phyloP scores from a whole-genome alignment of 2,797 vertebrate species.

The Lacerta bilineata region DNA sequence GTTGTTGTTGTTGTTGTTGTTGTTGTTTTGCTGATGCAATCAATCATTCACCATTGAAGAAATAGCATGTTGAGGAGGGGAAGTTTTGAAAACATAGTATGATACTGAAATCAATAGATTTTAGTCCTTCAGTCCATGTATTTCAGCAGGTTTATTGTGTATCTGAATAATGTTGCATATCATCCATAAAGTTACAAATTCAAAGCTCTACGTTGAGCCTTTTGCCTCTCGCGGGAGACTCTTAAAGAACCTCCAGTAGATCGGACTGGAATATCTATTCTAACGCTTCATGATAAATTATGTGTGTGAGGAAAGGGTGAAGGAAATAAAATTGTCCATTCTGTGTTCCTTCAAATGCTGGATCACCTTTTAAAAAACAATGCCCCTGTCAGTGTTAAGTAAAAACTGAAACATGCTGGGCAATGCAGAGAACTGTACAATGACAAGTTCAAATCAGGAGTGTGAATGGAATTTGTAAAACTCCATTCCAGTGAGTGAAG shows the following conservation, averaged over 20 bases:
- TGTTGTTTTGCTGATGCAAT: background rate
- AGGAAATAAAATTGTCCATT: background rate
- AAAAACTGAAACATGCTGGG: background rate
- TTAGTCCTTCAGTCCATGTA: too few relatives aligned
- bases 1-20: too few relatives aligned
- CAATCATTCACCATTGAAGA: background rate
- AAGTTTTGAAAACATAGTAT: background rate
- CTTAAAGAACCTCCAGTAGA: background rate
- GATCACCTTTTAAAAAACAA: background rate
- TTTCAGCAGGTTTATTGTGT: too few relatives aligned
- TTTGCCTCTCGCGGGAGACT: background rate
- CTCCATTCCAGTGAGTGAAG: constrained; percentile 30
- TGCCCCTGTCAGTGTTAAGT: background rate
- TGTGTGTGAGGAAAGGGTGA: too few relatives aligned
- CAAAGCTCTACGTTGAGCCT: background rate
- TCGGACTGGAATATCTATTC: background rate
- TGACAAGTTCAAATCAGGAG: background rate
- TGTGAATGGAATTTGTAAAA: constrained; percentile 20
- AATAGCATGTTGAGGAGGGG: background rate
- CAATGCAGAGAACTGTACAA: background rate
- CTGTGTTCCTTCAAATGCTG: background rate
- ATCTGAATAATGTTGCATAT: background rate
- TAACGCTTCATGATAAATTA: background rate
- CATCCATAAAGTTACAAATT: background rate
- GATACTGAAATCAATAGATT: too few relatives aligned